These are phyloP conservation scores for Chionodraco myersi DNA, from an alignment of 2,113 vertebrate species.

Conservation along the genomic window DNA sequence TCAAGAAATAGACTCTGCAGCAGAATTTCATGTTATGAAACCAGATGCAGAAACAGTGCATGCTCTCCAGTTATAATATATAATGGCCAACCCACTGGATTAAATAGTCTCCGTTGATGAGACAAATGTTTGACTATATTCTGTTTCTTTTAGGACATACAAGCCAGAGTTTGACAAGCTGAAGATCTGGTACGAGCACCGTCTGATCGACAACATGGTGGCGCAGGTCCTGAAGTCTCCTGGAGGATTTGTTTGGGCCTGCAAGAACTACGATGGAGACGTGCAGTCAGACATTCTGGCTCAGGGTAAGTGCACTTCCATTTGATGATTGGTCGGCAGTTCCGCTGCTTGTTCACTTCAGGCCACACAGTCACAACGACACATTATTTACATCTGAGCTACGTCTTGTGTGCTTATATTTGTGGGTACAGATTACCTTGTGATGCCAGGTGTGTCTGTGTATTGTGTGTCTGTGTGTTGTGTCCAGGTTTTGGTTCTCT, in stretches of 20 bases:
- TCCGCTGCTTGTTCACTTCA: not conserved
- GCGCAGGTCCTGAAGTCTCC: constrained; percentile 96
- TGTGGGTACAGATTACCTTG: not conserved
- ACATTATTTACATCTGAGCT: not conserved
- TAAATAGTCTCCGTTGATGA: not conserved
- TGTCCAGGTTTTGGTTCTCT: constrained; percentile 92
- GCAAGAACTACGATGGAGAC: constrained; percentile 97
- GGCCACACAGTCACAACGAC: not conserved
- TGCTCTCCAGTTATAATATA: not conserved
- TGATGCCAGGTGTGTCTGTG: not conserved
- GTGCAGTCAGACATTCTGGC: constrained; percentile 97
- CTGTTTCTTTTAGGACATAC: constrained; percentile 86
- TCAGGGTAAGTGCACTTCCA: constrained; percentile 84
- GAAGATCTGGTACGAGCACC: constrained; percentile 98
- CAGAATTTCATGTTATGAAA: not conserved
- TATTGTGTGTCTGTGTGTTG: not conserved
- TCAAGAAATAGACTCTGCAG: no score
- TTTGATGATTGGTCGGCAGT: no score
- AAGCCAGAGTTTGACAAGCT: constrained; percentile 92
- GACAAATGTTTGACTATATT: not conserved
- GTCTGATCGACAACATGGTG: constrained; percentile 99
- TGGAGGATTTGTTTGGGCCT: constrained; percentile 95
- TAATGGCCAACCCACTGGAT: not conserved
- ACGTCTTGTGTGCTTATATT: not conserved
- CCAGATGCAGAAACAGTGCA: not conserved